Conservation (phyloP, 2,113 vertebrate genomes). For the Rattus rattus region DNA sequence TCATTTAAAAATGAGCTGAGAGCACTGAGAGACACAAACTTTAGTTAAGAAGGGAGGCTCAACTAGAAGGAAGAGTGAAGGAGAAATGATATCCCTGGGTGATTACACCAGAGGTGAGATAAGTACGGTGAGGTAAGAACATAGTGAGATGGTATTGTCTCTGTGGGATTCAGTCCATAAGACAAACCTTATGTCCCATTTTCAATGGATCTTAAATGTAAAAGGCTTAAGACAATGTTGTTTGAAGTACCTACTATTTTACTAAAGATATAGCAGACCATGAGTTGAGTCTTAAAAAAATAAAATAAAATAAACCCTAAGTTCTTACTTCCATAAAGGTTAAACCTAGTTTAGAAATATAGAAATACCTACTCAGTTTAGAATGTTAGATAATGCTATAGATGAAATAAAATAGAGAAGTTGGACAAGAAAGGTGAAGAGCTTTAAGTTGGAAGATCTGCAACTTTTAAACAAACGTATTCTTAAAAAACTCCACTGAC, state of each 20-base stretch:
- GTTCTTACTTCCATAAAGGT: neutral
- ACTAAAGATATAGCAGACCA: constrained; percentile 33
- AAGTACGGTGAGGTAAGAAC: neutral
- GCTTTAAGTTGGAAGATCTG: neutral
- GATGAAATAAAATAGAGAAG: constrained; percentile 44
- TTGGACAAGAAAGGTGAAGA: neutral
- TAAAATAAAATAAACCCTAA: neutral
- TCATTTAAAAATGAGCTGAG: neutral
- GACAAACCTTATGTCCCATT: neutral
- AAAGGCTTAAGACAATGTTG: neutral
- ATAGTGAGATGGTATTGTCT: neutral
- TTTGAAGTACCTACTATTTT: neutral
- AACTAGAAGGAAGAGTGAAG: neutral
- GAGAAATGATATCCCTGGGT: neutral
- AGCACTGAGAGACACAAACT: constrained; percentile 42
- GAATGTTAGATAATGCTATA: neutral
- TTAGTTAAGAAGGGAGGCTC: neutral
- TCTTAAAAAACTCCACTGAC: neutral
- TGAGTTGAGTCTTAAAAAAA: neutral
- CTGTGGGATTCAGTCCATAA: neutral
- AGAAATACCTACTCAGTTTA: constrained; percentile 34
- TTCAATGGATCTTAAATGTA: constrained; percentile 15
- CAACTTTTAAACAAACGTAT: constrained; percentile 8
- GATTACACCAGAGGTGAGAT: neutral
- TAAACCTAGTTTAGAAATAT: neutral